These are phyloP conservation scores for Pocillopora verrucosa DNA, from an alignment of 64 coral and sea anemone species.

Conservation along the genomic window DNA sequence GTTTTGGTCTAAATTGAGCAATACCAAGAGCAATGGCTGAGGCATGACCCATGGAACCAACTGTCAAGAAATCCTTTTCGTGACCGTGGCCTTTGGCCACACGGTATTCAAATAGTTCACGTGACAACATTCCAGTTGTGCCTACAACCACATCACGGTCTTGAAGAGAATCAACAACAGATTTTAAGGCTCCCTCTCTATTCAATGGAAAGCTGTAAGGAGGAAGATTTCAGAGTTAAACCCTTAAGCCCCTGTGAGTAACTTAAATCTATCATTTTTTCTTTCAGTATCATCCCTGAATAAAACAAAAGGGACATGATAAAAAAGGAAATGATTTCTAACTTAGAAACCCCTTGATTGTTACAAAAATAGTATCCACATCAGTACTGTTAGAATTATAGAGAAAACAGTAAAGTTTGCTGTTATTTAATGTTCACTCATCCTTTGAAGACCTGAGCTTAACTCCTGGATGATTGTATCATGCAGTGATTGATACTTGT, in stretches of 20 bases:
- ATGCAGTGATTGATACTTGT: too few species aligned
- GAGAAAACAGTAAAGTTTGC: too few species aligned
- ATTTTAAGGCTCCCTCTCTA: conserved; percentile 78
- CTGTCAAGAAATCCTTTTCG: conserved; percentile 95
- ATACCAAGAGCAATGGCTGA: conserved; percentile 94
- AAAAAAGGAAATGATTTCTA: too few species aligned
- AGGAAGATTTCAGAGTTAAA: background rate
- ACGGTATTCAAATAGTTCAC: conserved; percentile 94
- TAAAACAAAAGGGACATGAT: too few species aligned
- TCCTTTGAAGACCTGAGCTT: too few species aligned
- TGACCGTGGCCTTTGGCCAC: conserved; percentile 90
- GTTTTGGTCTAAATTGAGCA: conserved; percentile 82
- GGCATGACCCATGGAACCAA: conserved; percentile 95
- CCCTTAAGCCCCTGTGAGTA: background rate
- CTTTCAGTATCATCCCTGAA: too few species aligned
- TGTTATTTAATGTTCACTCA: too few species aligned
- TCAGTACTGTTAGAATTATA: too few species aligned
- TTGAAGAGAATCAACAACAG: conserved; percentile 81
- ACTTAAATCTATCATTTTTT: too few species aligned
- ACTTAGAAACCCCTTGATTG: too few species aligned
- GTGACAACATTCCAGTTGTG: conserved; percentile 97
- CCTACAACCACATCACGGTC: conserved; percentile 92
- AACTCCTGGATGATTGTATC: background rate
- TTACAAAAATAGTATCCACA: too few species aligned
- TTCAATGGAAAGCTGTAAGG: conserved; percentile 71